Conservation (phyloP, 2,888 invertebrate genomes). For the Zaprionus bogoriensis region DNA sequence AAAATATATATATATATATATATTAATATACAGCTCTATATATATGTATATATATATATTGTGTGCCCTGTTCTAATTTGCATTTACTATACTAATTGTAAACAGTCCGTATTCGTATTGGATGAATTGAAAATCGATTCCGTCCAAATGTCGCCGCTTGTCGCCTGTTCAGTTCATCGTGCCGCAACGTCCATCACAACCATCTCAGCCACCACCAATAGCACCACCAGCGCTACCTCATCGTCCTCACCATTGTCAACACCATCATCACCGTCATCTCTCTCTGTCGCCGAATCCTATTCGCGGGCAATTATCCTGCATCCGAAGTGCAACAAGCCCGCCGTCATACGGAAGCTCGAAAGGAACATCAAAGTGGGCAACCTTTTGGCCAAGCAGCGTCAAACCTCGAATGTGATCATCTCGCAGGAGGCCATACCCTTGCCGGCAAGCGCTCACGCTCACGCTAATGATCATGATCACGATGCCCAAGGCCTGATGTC, state of each 20-base stretch:
- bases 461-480: constrained; percentile 60
- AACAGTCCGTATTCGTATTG: constrained; percentile 32
- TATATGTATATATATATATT: no score
- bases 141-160: constrained; percentile 44
- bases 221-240: background rate
- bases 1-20: no score
- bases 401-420: constrained; percentile 31
- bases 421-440: constrained; percentile 68
- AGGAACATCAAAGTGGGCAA: constrained; percentile 54
- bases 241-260: background rate
- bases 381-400: constrained; percentile 52
- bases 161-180: constrained; percentile 3
- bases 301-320: constrained; percentile 54
- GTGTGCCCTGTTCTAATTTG: constrained; percentile 8
- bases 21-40: no score
- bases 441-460: constrained; percentile 37
- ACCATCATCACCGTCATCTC: background rate
- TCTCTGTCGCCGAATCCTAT: background rate
- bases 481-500: constrained; percentile 65
- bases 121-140: constrained; percentile 31
- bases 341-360: constrained; percentile 45
- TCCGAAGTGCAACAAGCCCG: constrained; percentile 55
- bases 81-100: constrained; percentile 13
- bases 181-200: background rate
- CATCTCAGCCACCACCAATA: background rate